Percentiles rank a stretch among this genome's conserved stretches.
These are phyloP conservation scores for Peucedramus taeniatus DNA, from an alignment of 2,113 vertebrate species.

Conservation along the genomic window DNA sequence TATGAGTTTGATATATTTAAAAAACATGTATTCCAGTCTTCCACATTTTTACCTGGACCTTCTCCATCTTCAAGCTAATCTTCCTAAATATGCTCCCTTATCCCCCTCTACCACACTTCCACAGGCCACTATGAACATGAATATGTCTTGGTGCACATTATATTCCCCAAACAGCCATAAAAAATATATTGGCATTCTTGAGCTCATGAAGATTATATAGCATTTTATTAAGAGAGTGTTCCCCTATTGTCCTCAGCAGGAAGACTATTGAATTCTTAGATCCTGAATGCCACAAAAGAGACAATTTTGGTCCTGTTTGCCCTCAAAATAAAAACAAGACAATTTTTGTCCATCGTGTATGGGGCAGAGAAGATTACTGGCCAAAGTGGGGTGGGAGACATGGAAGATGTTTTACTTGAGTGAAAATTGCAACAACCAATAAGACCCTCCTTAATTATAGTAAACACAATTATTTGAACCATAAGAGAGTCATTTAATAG, in stretches of 20 bases:
- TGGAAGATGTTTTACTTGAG: neutral
- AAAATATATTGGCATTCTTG: neutral
- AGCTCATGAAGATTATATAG: neutral
- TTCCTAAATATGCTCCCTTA: neutral
- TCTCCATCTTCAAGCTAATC: neutral
- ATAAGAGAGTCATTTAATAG: neutral
- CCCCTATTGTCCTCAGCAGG: neutral
- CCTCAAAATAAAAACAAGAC: neutral
- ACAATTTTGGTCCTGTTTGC: neutral
- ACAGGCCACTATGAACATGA: neutral
- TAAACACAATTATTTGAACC: no score
- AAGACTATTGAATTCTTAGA: neutral
- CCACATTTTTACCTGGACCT: neutral
- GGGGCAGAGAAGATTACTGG: neutral
- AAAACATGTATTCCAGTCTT: neutral
- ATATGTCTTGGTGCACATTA: neutral
- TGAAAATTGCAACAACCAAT: neutral
- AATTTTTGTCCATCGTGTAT: neutral
- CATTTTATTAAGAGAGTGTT: neutral
- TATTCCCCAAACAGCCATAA: neutral
- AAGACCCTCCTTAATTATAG: neutral
- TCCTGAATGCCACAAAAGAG: neutral
- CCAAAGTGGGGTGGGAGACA: neutral
- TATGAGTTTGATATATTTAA: neutral
- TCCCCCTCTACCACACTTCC: neutral